Conservation (phyloP, 2,888 invertebrate genomes). For the Selenia dentaria region DNA sequence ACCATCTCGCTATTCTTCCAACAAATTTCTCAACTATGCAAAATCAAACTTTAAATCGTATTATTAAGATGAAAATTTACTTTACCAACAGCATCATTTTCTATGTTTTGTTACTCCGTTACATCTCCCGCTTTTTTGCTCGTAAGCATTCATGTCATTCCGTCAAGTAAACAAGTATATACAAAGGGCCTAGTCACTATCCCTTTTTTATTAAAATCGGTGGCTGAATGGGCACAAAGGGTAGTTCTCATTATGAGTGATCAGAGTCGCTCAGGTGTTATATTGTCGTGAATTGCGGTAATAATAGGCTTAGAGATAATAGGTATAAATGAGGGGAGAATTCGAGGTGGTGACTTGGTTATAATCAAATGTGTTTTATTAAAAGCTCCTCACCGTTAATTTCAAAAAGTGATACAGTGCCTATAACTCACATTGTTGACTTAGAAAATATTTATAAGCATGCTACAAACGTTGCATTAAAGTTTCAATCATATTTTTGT, state of each 20-base stretch:
- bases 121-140: conserved; percentile 67
- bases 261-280: conserved; percentile 78
- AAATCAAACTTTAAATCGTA: conserved; percentile 40
- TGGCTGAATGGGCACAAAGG: conserved; percentile 74
- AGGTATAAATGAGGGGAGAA: conserved; percentile 45
- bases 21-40: conserved; percentile 27
- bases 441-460: too few species aligned
- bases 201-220: conserved; percentile 79
- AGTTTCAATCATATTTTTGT: too few species aligned
- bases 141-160: conserved; percentile 74
- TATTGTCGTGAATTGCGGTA: conserved; percentile 60
- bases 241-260: conserved; percentile 74
- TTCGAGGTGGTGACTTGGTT: conserved; percentile 10
- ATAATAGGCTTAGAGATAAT: conserved; percentile 65
- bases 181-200: conserved; percentile 70
- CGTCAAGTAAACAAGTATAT: conserved; percentile 70
- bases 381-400: background rate
- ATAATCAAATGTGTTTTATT: conserved; percentile 2
- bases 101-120: conserved; percentile 47
- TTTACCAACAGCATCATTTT: conserved; percentile 35
- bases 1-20: conserved; percentile 21
- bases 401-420: too few species aligned
- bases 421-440: too few species aligned
- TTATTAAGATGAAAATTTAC: conserved; percentile 36
- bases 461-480: too few species aligned